These are phyloP conservation scores for Ameiurus melas DNA, from an alignment of 2,113 vertebrate species.

Conservation along the genomic window DNA sequence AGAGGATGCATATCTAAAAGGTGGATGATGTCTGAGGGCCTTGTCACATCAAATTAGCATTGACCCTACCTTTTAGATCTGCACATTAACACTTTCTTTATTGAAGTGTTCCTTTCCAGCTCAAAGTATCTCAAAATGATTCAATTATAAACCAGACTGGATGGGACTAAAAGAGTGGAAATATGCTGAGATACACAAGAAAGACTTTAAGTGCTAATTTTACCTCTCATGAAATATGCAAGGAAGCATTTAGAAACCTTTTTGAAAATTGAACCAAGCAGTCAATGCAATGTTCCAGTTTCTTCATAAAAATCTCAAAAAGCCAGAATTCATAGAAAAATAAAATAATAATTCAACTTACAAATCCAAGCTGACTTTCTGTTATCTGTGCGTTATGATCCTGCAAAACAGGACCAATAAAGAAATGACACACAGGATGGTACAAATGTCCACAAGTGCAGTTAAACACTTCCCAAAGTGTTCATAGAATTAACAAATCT, in stretches of 20 bases:
- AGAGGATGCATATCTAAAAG: slow-evolving; percentile 66
- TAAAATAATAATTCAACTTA: not conserved
- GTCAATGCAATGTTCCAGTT: not conserved
- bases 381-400: slow-evolving; percentile 50
- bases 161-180: slow-evolving; percentile 65
- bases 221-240: slow-evolving; percentile 59
- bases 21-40: slow-evolving; percentile 74
- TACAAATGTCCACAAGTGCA: slow-evolving; percentile 20
- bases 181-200: slow-evolving; percentile 75
- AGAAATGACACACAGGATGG: slow-evolving; percentile 44
- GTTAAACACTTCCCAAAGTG: slow-evolving; percentile 27
- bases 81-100: slow-evolving; percentile 71
- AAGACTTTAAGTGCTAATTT: slow-evolving; percentile 65
- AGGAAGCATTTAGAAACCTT: slow-evolving; percentile 44
- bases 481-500: slow-evolving; percentile 51
- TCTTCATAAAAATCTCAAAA: not conserved
- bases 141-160: slow-evolving; percentile 72
- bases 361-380: slow-evolving; percentile 10
- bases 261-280: not conserved
- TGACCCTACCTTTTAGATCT: slow-evolving; percentile 63
- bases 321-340: not conserved
- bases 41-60: slow-evolving; percentile 73
- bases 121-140: slow-evolving; percentile 68
- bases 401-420: slow-evolving; percentile 37
- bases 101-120: slow-evolving; percentile 66